phyloP scores from a whole-genome alignment of 2,888 invertebrate genomes.

The Hypselothyrea guttata region DNA sequence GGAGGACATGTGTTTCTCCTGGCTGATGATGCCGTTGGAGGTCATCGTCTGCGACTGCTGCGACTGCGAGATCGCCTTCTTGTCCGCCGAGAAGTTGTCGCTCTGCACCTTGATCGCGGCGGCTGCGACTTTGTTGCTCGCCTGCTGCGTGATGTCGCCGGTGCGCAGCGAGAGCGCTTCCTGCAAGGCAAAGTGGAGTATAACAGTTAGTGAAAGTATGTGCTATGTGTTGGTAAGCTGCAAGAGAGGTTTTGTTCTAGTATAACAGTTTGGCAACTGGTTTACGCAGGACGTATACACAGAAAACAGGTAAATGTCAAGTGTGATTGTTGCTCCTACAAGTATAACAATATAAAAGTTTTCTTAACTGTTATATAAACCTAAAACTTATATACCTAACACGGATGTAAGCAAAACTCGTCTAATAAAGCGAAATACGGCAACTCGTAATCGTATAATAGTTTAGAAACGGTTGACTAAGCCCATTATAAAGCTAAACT shows the following conservation, averaged over 20 bases:
- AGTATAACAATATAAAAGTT: constrained; percentile 12
- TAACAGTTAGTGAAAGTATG: constrained; percentile 16
- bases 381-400: not conserved
- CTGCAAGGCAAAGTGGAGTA: constrained; percentile 83
- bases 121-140: constrained; percentile 92
- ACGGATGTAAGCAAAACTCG: not conserved
- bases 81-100: constrained; percentile 93
- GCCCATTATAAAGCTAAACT: not conserved
- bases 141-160: constrained; percentile 92
- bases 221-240: constrained; percentile 7
- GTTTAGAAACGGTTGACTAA: constrained; percentile 9
- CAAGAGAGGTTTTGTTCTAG: not conserved
- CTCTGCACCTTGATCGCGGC: constrained; percentile 92
- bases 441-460: too few relatives aligned
- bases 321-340: too few relatives aligned
- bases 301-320: too few relatives aligned
- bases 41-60: constrained; percentile 91
- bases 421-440: not conserved
- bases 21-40: constrained; percentile 89
- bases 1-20: constrained; percentile 89
- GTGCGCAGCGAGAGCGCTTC: constrained; percentile 92
- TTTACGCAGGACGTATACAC: constrained; percentile 5
- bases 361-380: constrained; percentile 1
- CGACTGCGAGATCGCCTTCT: constrained; percentile 87
- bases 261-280: constrained; percentile 16